A percentile compares a stretch with the other conserved stretches of the same genome.
These are phyloP conservation scores for Drosophila sulfurigaster DNA, from an alignment of 1,140 invertebrate genomes.

Conservation along the genomic window DNA sequence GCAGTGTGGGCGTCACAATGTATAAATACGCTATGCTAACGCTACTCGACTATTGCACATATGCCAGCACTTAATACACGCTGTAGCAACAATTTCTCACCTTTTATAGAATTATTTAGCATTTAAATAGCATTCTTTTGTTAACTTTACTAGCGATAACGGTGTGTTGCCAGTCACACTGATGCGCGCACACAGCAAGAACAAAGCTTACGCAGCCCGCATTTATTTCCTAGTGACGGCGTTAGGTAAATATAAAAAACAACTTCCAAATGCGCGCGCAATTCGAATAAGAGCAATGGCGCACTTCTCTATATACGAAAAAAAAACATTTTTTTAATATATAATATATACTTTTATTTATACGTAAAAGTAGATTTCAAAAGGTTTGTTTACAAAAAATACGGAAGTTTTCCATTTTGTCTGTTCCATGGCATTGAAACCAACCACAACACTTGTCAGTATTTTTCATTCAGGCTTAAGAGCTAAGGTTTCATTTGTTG, in stretches of 20 bases:
- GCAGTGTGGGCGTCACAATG: constrained; percentile 51
- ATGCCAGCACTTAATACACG: neutral
- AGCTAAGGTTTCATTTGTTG: constrained; percentile 37
- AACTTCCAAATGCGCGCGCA: constrained; percentile 31
- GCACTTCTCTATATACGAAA: neutral
- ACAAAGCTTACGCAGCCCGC: constrained; percentile 18
- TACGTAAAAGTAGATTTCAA: constrained; percentile 74
- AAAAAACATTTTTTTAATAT: constrained; percentile 11
- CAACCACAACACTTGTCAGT: constrained; percentile 64
- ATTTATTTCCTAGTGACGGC: constrained; percentile 27
- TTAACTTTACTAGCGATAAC: constrained; percentile 40
- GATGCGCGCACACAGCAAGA: constrained; percentile 26
- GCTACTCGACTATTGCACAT: constrained; percentile 8
- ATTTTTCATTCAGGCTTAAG: constrained; percentile 56
- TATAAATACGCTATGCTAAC: constrained; percentile 2
- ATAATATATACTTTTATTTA: constrained; percentile 65
- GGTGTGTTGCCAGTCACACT: constrained; percentile 40
- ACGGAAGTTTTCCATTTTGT: constrained; percentile 49
- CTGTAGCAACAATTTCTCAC: constrained; percentile 2
- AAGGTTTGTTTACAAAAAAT: constrained; percentile 74
- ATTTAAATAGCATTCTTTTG: constrained; percentile 30
- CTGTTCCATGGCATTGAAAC: constrained; percentile 65
- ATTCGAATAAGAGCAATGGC: constrained; percentile 13
- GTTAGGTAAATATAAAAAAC: neutral
- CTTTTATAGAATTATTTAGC: neutral